A percentile compares a stretch with the other conserved stretches of the same genome.
These are phyloP conservation scores for Palythoa grandiflora DNA, from an alignment of 92 coral and sea anemone genomes.

Conservation along the genomic window DNA sequence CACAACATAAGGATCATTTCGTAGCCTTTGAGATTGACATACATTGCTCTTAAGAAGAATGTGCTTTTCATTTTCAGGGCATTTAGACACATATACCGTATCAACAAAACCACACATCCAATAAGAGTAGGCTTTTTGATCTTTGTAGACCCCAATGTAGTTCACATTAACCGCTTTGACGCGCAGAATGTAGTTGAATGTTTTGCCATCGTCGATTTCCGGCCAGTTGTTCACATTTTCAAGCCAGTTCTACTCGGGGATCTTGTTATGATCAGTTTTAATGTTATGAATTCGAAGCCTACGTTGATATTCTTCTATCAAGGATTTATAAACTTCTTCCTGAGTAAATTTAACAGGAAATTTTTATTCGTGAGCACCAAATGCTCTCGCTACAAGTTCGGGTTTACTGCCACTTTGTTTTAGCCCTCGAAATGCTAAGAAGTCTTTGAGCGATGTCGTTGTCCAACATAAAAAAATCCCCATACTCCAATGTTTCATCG, in stretches of 20 bases:
- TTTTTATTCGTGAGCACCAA: constrained; percentile 30
- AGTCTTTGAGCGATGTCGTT: constrained; percentile 15
- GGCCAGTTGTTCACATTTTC: constrained; percentile 39
- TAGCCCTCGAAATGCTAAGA: constrained; percentile 28
- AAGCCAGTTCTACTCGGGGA: neutral
- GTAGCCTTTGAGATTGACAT: constrained; percentile 40
- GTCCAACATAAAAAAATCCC: constrained; percentile 39
- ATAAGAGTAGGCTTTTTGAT: constrained; percentile 25
- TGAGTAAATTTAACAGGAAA: constrained; percentile 43
- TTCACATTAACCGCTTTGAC: constrained; percentile 36
- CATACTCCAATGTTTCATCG: constrained; percentile 28
- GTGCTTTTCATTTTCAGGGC: neutral
- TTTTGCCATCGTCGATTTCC: neutral
- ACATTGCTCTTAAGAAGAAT: constrained; percentile 30
- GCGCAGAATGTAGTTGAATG: neutral
- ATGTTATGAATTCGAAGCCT: constrained; percentile 12
- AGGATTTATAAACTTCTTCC: neutral
- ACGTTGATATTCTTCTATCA: constrained; percentile 3
- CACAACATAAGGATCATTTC: neutral
- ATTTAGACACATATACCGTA: constrained; percentile 20
- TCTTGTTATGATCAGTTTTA: neutral
- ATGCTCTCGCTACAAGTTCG: constrained; percentile 39
- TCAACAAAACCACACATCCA: constrained; percentile 22
- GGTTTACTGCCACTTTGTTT: constrained; percentile 31
- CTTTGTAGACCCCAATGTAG: constrained; percentile 3